Conservation (phyloP, 2,888 invertebrate species). For the Colletes collaris region DNA sequence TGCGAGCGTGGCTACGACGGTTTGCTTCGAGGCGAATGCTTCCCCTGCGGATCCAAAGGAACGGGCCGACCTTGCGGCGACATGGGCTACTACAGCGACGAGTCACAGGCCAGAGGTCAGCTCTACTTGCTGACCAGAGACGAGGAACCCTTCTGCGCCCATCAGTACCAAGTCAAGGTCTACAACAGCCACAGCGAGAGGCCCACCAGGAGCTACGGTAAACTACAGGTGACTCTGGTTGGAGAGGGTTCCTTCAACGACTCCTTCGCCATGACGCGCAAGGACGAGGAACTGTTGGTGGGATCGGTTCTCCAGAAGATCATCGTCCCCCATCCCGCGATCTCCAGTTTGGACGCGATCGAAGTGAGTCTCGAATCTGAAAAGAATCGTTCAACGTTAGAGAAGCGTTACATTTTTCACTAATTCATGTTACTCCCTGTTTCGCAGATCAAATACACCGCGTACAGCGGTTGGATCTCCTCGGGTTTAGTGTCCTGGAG, state of each 20-base stretch:
- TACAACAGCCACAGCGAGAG: conserved; percentile 89
- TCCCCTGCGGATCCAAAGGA: conserved; percentile 86
- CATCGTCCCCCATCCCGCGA: conserved; percentile 94
- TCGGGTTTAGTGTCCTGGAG: conserved; percentile 92
- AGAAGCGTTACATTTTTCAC: too few species aligned
- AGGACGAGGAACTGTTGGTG: conserved; percentile 89
- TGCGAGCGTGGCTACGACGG: conserved; percentile 92
- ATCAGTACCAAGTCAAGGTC: conserved; percentile 91
- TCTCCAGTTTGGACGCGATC: conserved; percentile 86
- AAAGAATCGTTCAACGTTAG: too few species aligned
- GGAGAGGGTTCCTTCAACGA: conserved; percentile 93
- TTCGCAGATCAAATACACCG: conserved; percentile 91
- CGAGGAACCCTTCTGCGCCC: conserved; percentile 96
- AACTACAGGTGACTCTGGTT: conserved; percentile 89
- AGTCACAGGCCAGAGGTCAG: conserved; percentile 92
- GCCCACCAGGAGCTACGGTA: conserved; percentile 90
- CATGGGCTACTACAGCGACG: conserved; percentile 97
- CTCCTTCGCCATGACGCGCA: conserved; percentile 94
- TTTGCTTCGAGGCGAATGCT: conserved; percentile 91
- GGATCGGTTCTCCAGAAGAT: conserved; percentile 91
- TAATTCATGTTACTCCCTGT: background rate
- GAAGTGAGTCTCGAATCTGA: conserved; percentile 69
- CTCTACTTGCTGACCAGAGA: conserved; percentile 95
- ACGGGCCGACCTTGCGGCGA: conserved; percentile 90
- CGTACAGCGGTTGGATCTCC: conserved; percentile 95